phyloP scores from a whole-genome alignment of 2,797 vertebrate genomes.

The Pelochelys cantorii region DNA sequence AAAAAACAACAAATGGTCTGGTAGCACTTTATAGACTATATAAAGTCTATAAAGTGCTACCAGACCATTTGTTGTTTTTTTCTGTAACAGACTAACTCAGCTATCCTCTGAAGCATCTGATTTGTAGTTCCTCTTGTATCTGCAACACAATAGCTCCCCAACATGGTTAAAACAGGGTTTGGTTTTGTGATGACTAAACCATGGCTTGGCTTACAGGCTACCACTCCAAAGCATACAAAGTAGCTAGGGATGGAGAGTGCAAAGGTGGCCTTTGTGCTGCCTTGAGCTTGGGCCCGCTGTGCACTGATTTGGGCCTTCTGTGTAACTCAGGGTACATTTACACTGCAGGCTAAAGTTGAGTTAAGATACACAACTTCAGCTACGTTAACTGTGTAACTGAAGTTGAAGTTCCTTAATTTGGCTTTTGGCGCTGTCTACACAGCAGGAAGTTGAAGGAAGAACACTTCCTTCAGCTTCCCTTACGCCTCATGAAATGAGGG shows the following conservation, averaged over 20 bases:
- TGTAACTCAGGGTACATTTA: background rate
- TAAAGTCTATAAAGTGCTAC: no score
- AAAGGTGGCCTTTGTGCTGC: background rate
- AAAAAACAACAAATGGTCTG: background rate
- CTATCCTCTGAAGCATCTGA: background rate
- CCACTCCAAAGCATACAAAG: background rate
- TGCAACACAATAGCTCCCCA: background rate
- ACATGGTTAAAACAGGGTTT: background rate
- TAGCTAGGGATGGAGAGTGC: background rate
- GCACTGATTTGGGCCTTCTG: accelerated
- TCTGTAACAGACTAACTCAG: no score
- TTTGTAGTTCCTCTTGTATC: background rate
- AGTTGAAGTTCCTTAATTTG: no score
- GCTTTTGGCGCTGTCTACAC: no score
- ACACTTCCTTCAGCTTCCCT: no score
- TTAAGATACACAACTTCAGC: no score
- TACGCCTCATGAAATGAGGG: no score
- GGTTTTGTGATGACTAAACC: background rate
- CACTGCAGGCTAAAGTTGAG: no score
- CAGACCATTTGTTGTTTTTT: no score
- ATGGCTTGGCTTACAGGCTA: background rate
- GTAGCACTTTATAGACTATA: no score
- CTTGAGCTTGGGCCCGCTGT: background rate
- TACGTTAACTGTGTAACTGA: no score
- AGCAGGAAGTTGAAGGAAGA: no score